Base-by-base conservation (phyloP, 1,140 invertebrate genomes). In the Andrena cerasifolii region DNA sequence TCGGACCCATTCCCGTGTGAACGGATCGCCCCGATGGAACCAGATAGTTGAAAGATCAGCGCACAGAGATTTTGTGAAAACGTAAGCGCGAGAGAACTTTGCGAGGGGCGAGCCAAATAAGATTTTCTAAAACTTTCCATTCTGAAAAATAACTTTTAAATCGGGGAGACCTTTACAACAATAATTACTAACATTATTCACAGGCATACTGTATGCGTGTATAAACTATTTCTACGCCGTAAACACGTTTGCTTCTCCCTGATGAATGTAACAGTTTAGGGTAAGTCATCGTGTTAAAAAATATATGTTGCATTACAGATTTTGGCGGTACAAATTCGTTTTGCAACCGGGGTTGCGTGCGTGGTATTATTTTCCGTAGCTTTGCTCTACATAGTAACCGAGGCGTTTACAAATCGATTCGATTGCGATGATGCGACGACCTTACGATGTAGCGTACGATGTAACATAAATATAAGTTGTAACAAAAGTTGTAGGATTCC, bases 61-160 rank as follows among this genome's bases (percentile, higher is more conserved):
- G 5, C 7, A 12, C 2, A 61, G 3, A 26, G 47, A 59, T 12
- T 47, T 59, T 2, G 2, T 21, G 8, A 8, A n/a, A 26, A 12
- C 6, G 6, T 7, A 14, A 24, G 1, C 4, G 2, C 7, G 45
- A 21, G 16, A 43, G 16, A 36, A n/a, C n/a, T n/a, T 24, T 28
- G 1, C 36, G n/a, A 76, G 53, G 28, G 28, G 26, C 10, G 6
- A 70, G 51, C 33, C 6, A 61, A 71, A 36, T 71, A 31, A 75
- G 49, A 24, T 16, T 36, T 12, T 24, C 6, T 10, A 5, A 53
- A 18, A 2, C 14, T 0, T 45, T 36, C 5, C 45, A 12, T 36
- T 33, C 24, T 80, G 28, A 47, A 80, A 70, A 71, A 51, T 49
- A 77, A 63, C 12, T 49, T 65, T 71, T 80, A 40, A 65, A 61